Evolutionary conservation across 2,113 vertebrate species (phyloP), one percentile per base, ranked within the genome.

Genomic region (Scomber scombrus): DNA sequence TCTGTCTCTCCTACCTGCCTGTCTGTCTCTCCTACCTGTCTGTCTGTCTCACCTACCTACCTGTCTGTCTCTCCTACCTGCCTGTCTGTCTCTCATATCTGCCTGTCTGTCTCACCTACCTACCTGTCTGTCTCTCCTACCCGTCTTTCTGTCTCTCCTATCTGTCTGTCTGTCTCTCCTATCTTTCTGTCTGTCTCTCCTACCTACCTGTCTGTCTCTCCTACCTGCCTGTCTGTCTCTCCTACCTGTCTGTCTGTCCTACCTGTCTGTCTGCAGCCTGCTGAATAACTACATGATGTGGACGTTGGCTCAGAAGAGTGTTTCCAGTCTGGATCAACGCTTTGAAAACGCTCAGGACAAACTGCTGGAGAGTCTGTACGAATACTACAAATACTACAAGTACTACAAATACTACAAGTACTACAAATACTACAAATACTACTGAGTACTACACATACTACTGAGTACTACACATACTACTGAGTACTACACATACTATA

Each of bases 231-330:
- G 31, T 34, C 31, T 34, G 4, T 50, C 19, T 49, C 13, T 4
- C 26, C 7, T 9, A 0, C 14, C 49, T 51, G 45, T 55, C 57
- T 63, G 11, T 51, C 46, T 31, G 49, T 29, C 56, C 47, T 16
- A 10, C 19, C 34, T 71, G 47, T 65, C 51, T 31, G 1, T 70
- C 55, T 49, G 0, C 81, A 99, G 98, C 40, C 10, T 98, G 82
- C 84, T 99, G 75, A 99, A 99, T 91, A 99, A 97, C 93, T 99
- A 99, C 92, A 94, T 99, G 95, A 96, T 99, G 72, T 99, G 98
- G 98, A 99, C 97, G 50, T 87, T 99, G 93, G 97, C 98, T 16
- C 97, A 97, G 93, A 99, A 99, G 91, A 97, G 95, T 0, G 96
- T 95, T 1, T 95, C 96, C 10, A 99, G 96, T 85, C 88, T 99